Conservation (phyloP, 1,140 invertebrate species). For the Chlorops oryzae region DNA sequence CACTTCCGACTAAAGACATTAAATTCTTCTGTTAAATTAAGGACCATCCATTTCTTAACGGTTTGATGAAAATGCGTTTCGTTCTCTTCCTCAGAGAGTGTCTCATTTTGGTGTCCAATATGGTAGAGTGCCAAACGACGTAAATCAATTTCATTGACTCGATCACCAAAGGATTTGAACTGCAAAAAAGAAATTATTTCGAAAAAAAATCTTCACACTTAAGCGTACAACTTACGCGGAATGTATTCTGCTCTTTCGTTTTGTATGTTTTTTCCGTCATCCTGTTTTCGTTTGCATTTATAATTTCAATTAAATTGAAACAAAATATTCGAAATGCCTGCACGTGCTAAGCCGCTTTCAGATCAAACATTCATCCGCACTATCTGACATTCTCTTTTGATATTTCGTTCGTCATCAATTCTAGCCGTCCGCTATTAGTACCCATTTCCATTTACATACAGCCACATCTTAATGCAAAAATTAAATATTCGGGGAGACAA, state of each 20-base stretch:
- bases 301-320: slow-evolving; percentile 11
- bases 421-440: no score
- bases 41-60: slow-evolving; percentile 77
- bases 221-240: slow-evolving; percentile 57
- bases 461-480: no score
- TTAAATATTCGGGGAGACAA: no score
- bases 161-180: slow-evolving; percentile 81
- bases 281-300: slow-evolving; percentile 29
- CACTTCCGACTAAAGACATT: slow-evolving; percentile 67
- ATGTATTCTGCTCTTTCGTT: slow-evolving; percentile 74
- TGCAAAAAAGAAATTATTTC: slow-evolving; percentile 40
- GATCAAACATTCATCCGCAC: no score
- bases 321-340: not conserved
- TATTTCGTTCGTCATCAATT: no score
- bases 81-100: slow-evolving; percentile 57
- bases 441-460: no score
- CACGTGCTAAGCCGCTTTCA: no score
- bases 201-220: not conserved
- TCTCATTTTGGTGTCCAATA: slow-evolving; percentile 62
- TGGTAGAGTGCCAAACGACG: slow-evolving; percentile 63
- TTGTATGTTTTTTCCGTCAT: slow-evolving; percentile 73
- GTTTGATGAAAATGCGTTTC: slow-evolving; percentile 74
- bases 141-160: slow-evolving; percentile 75
- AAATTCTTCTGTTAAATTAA: slow-evolving; percentile 80
- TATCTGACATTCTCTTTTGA: no score